Conservation (phyloP, 2,113 vertebrate species). For the Azemiops feae region DNA sequence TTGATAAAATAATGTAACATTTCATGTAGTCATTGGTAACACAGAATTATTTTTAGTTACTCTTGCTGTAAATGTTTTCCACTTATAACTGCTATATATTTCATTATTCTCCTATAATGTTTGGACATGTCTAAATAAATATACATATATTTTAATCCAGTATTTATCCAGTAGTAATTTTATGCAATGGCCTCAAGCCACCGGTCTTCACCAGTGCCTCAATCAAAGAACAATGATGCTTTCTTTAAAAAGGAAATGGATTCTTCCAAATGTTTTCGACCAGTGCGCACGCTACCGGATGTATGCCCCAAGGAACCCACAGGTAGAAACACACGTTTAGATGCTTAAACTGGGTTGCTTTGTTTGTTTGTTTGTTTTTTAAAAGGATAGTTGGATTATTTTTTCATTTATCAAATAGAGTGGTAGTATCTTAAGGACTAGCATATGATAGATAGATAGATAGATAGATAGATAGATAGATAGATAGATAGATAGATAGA, state of each 20-base stretch:
- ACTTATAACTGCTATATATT: background rate
- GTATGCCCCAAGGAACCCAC: constrained; percentile 96
- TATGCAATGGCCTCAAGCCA: constrained; percentile 95
- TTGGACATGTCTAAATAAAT: constrained; percentile 19
- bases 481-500: too few relatives aligned
- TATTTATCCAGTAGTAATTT: constrained; percentile 78
- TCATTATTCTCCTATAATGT: background rate
- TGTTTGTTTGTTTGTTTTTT: background rate
- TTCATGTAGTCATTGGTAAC: background rate
- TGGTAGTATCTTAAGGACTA: background rate
- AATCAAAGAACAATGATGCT: constrained; percentile 77
- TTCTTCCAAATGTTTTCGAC: constrained; percentile 68
- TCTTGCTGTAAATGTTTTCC: background rate
- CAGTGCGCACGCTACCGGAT: constrained; percentile 86
- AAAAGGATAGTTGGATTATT: background rate
- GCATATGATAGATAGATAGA: background rate
- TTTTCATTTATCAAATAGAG: background rate
- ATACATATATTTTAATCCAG: constrained; percentile 61
- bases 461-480: too few relatives aligned
- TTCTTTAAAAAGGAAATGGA: constrained; percentile 87
- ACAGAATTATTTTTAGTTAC: background rate
- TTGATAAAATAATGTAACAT: background rate
- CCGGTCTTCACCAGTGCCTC: constrained; percentile 88
- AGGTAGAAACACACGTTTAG: constrained; percentile 64
- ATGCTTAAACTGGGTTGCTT: background rate